Conservation (phyloP, 2,113 vertebrate species). For the Ctenodactylus gundi region DNA sequence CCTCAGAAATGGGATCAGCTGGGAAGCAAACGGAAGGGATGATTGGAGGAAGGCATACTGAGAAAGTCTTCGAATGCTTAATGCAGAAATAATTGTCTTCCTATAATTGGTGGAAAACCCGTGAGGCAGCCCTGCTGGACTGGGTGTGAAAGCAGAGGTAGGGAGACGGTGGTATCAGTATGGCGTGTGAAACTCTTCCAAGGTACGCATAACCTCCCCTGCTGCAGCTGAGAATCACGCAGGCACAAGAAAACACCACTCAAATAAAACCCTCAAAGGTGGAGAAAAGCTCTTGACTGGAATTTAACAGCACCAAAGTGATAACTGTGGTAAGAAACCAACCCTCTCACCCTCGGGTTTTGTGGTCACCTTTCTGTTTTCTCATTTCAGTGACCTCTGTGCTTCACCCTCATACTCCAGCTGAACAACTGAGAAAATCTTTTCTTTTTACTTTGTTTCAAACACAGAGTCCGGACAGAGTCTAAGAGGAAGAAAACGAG, state of each 20-base stretch:
- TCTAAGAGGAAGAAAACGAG: background rate
- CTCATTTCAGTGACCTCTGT: background rate
- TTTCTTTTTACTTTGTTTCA: slow-evolving; percentile 60
- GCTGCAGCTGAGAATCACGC: background rate
- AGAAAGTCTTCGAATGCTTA: background rate
- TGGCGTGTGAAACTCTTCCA: background rate
- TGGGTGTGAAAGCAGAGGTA: background rate
- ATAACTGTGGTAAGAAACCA: background rate
- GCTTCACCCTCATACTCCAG: background rate
- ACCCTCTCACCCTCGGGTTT: background rate
- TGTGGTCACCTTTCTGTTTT: background rate
- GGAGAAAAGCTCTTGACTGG: slow-evolving; percentile 5
- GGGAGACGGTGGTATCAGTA: background rate
- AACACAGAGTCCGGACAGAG: background rate
- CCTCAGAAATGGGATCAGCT: background rate
- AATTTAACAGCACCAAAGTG: background rate
- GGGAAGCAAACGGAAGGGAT: background rate
- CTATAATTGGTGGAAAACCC: background rate
- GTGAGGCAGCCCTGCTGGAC: background rate
- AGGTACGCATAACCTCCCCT: background rate
- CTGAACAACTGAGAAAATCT: slow-evolving; percentile 29
- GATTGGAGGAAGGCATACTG: background rate
- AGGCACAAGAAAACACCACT: background rate
- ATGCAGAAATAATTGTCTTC: slow-evolving; percentile 2
- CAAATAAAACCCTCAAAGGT: background rate